phyloP scores from a whole-genome alignment of 2,113 vertebrate species.

The Oreochromis spilurus region DNA sequence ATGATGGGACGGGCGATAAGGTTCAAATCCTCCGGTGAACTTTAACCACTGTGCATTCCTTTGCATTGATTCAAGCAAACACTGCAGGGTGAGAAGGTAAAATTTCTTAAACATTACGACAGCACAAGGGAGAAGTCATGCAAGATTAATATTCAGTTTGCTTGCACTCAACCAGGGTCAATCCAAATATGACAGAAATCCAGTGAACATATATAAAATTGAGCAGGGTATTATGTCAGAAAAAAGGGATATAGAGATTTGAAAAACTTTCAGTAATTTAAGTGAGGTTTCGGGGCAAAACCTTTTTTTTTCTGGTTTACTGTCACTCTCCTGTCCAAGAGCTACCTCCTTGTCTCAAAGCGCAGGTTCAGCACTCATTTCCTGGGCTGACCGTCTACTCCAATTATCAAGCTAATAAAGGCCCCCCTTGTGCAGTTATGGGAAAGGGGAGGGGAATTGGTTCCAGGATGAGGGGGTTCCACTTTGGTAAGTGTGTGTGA shows the following conservation, averaged over 20 bases:
- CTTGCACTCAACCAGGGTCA: neutral
- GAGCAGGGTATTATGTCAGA: neutral
- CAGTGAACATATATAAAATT: neutral
- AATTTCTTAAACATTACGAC: neutral
- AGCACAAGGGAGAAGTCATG: neutral
- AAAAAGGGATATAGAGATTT: neutral
- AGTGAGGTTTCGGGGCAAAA: neutral
- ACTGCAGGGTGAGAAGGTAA: constrained; percentile 28
- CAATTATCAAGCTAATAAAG: constrained; percentile 89
- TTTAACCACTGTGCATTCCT: constrained; percentile 65
- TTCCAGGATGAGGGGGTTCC: constrained; percentile 57
- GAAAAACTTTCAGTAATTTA: neutral
- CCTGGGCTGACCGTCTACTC: constrained; percentile 83
- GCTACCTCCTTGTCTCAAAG: constrained; percentile 58
- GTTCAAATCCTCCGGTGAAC: constrained; percentile 65
- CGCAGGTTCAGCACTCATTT: constrained; percentile 84
- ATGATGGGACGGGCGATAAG: neutral
- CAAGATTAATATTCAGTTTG: neutral
- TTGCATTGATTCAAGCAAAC: constrained; percentile 55
- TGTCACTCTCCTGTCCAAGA: constrained; percentile 9
- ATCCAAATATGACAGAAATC: neutral
- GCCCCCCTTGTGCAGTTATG: constrained; percentile 68
- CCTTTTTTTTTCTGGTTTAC: neutral
- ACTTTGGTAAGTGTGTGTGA: constrained; percentile 51
- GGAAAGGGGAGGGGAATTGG: constrained; percentile 63